Conservation (phyloP, 2,797 vertebrate species). For the Sus cebifrons region DNA sequence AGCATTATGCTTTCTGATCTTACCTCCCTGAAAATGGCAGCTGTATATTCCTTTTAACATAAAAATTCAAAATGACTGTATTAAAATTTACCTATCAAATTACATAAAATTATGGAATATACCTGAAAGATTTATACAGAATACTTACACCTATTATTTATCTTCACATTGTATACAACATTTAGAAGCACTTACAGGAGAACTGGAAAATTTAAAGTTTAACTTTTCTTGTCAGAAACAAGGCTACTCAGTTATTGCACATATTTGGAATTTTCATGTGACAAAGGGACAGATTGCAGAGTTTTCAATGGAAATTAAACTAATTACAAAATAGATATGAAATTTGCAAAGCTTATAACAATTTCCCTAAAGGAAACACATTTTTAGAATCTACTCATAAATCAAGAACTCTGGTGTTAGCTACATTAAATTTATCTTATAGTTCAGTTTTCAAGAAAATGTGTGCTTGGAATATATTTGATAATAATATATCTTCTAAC, state of each 20-base stretch:
- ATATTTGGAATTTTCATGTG: background rate
- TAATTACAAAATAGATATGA: conserved; percentile 46
- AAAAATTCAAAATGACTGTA: background rate
- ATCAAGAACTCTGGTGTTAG: background rate
- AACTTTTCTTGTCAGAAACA: background rate
- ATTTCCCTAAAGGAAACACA: conserved; percentile 27
- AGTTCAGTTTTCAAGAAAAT: conserved; percentile 37
- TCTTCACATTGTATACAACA: background rate
- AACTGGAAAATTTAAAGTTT: background rate
- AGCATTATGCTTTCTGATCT: background rate
- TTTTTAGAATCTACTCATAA: conserved; percentile 36
- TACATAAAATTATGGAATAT: background rate
- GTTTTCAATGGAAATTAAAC: conserved; percentile 45
- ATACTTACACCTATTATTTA: background rate
- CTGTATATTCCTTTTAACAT: background rate
- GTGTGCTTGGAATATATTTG: conserved; percentile 58
- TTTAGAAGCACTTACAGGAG: background rate
- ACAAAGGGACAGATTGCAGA: background rate
- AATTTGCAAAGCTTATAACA: conserved; percentile 14
- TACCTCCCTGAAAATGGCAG: background rate
- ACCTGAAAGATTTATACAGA: background rate
- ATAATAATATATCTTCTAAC: conserved; percentile 43
- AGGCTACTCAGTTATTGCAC: background rate
- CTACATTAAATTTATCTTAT: conserved; percentile 51
- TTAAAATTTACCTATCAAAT: background rate